These are phyloP conservation scores for Pinctada fucata DNA, from an alignment of 2,888 invertebrate species.

Conservation along the genomic window DNA sequence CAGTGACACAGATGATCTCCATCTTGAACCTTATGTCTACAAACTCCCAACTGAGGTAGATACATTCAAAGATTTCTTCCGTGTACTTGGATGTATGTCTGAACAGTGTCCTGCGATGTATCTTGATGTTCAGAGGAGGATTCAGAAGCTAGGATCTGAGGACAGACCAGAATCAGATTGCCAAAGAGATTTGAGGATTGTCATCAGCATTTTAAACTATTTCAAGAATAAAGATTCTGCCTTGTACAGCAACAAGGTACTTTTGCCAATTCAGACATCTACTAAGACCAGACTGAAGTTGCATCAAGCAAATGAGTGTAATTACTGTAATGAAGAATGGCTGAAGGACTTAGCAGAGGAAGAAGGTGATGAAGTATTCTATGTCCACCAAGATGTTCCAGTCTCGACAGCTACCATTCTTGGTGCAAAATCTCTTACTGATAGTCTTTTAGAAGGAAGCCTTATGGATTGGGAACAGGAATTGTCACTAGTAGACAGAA, in stretches of 20 bases:
- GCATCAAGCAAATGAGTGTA: conserved; percentile 36
- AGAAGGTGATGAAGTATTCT: conserved; percentile 49
- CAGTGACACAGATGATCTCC: conserved; percentile 22
- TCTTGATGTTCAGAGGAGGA: conserved; percentile 29
- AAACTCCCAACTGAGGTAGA: conserved; percentile 41
- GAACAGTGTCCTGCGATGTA: conserved; percentile 34
- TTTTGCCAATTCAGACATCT: conserved; percentile 30
- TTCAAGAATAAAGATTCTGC: conserved; percentile 18
- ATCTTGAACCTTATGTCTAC: conserved; percentile 45
- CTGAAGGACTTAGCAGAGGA: conserved; percentile 28
- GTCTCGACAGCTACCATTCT: conserved; percentile 53
- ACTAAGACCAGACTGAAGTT: conserved; percentile 25
- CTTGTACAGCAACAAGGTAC: conserved; percentile 12
- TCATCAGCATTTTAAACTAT: conserved; percentile 41
- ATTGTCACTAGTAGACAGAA: conserved; percentile 62
- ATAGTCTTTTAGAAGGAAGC: conserved; percentile 54
- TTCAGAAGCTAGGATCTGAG: conserved; percentile 27
- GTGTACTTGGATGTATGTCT: conserved; percentile 34
- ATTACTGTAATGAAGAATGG: conserved; percentile 44
- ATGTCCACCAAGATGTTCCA: conserved; percentile 59
- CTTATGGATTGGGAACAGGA: conserved; percentile 59
- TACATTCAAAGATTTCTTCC: conserved; percentile 31
- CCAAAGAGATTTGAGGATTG: conserved; percentile 36
- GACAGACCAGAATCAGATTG: background rate
- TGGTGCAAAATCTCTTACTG: conserved; percentile 61